A percentile compares a stretch with the other conserved stretches of the same genome.
phyloP scores from a whole-genome alignment of 2,797 vertebrate species.

The Masticophis lateralis region DNA sequence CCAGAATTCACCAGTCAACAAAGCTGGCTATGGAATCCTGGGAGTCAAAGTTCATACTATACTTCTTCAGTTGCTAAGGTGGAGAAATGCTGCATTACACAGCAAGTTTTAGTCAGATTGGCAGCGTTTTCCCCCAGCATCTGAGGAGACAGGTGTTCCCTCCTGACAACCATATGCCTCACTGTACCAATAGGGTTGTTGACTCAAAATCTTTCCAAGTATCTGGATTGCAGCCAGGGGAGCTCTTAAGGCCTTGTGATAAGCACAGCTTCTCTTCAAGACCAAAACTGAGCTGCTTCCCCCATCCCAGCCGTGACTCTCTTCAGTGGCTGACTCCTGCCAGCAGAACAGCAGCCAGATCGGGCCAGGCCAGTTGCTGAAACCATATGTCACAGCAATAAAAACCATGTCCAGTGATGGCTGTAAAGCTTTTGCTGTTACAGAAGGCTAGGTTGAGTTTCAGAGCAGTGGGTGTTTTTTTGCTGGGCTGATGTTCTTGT shows the following conservation, averaged over 20 bases:
- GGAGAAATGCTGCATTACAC: no score
- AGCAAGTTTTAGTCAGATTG: neutral
- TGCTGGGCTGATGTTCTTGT: neutral
- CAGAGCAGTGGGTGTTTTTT: neutral
- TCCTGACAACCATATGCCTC: neutral
- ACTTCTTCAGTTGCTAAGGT: no score
- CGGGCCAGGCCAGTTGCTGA: neutral
- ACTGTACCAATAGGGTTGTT: neutral
- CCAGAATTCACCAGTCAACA: no score
- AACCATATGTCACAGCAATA: neutral
- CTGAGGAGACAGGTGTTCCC: neutral
- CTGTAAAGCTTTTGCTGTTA: neutral
- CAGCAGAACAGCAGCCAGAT: neutral
- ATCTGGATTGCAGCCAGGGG: neutral
- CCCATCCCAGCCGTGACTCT: neutral
- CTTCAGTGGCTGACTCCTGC: neutral
- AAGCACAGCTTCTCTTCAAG: neutral
- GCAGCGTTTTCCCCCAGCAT: neutral
- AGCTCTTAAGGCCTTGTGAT: neutral
- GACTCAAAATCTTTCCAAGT: neutral
- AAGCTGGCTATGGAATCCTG: no score
- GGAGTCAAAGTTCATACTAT: no score
- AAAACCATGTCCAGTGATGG: neutral
- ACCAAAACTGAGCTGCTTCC: neutral
- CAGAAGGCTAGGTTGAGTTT: neutral